Base-by-base conservation (phyloP, 1,140 invertebrate species). In the Periplaneta americana region DNA sequence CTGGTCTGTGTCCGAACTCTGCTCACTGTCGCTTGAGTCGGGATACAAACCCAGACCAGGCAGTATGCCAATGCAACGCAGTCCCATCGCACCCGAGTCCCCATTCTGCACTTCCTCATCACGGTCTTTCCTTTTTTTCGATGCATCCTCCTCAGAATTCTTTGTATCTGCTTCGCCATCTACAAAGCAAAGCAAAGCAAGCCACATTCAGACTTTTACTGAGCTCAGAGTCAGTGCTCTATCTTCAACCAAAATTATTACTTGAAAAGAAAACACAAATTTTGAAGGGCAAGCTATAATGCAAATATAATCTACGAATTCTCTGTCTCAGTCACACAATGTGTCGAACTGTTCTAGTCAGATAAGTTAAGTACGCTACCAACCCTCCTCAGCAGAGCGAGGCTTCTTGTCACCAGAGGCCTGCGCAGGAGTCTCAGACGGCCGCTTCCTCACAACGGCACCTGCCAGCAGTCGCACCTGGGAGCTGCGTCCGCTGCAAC, bases 21-120 rank as follows among this genome's bases (percentile, higher is more conserved):
- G 91, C 66, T 92, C 91, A 4, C 91, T 92, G 82, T 94, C 93
- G 78, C 91, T 91, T 2, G 93, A 93, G 85, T 95, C 91, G 1
- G 92, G 90, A 84, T 96, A 96, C 82, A 90, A 91, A 1, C 94
- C 94, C 48, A 96, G 89, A 3, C 95, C 95, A 17, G 95, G 95
- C 74, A 96, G 87, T 79, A 96, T 92, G 2, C 92, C 95, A 80
- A 95, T 91, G 84, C 94, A 95, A 77, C 91, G 91, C 39, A 95
- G 86, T 35, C 79, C 66, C 33, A 36, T 28, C 35, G 76, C 11
- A 35, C 34, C n/a, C 6, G 28, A 28, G 22, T 31, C 57, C 0
- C 39, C 76, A 76, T 76, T 76, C 18, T 22, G 33, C 17, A 74
- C 34, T 89, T 86, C 94, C 94, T 82, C 93, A 89, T 85, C 94